Conservation (phyloP, 2,113 vertebrate species). For the Crotalus viridis region DNA sequence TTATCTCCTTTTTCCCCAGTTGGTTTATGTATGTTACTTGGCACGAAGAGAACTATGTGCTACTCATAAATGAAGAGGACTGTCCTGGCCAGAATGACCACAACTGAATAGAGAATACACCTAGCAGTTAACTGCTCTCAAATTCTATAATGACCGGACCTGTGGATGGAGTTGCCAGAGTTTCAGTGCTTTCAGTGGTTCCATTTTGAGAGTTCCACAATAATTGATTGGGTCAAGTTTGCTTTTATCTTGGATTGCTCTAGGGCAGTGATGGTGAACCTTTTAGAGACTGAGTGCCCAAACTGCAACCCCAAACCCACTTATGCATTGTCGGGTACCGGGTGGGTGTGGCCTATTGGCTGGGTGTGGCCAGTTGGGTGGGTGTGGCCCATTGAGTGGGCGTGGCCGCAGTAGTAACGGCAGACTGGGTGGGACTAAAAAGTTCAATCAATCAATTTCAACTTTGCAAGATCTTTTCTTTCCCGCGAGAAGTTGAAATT, state of each 20-base stretch:
- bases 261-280: too few species aligned
- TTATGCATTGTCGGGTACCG: too few species aligned
- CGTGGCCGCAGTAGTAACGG: too few species aligned
- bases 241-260: neutral
- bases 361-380: too few species aligned
- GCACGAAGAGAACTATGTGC: conserved; percentile 53
- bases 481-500: too few species aligned
- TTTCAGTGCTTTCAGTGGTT: neutral
- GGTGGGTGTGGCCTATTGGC: too few species aligned
- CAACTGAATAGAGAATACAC: conserved; percentile 40
- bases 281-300: too few species aligned
- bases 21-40: conserved; percentile 58
- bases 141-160: conserved; percentile 9
- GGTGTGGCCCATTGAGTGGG: too few species aligned
- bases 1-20: conserved; percentile 45
- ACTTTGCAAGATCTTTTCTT: too few species aligned
- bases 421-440: too few species aligned
- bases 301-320: too few species aligned
- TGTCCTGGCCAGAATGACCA: conserved; percentile 53
- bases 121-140: neutral
- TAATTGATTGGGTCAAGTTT: neutral
- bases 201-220: neutral
- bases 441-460: too few species aligned
- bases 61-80: conserved; percentile 67
- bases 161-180: neutral